A percentile compares a stretch with the other conserved stretches of the same genome.
Conservation (phyloP, 2,113 vertebrate species). For the Rhynchomys soricoides region DNA sequence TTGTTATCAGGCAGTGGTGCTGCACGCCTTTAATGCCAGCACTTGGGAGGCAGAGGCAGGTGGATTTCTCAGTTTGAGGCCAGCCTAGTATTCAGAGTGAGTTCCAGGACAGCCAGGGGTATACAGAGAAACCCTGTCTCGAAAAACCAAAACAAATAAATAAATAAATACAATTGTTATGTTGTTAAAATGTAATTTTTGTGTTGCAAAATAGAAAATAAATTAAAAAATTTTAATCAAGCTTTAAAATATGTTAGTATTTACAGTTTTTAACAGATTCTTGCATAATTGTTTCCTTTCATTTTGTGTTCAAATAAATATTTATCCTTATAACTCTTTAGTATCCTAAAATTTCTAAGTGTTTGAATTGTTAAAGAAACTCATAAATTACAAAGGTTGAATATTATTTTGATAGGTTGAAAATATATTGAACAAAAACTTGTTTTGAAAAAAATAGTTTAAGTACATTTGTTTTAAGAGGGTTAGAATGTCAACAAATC, state of each 20-base stretch:
- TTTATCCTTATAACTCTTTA: neutral
- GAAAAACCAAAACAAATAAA: too few species aligned
- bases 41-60: too few species aligned
- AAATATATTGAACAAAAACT: neutral
- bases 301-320: neutral
- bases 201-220: neutral
- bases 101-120: too few species aligned
- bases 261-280: neutral
- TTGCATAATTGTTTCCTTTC: neutral
- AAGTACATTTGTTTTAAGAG: neutral
- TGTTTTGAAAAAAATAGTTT: neutral
- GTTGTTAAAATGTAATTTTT: neutral
- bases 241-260: neutral
- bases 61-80: too few species aligned
- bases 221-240: neutral
- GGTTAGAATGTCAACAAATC: neutral
- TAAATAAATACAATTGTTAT: too few species aligned
- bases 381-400: neutral
- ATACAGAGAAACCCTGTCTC: too few species aligned
- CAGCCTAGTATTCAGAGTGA: too few species aligned
- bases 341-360: neutral
- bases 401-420: neutral
- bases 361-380: neutral
- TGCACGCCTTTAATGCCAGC: too few species aligned
- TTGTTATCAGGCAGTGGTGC: too few species aligned